Base-by-base conservation (phyloP, 1,140 invertebrate species). In the Chionoecetes opilio region DNA sequence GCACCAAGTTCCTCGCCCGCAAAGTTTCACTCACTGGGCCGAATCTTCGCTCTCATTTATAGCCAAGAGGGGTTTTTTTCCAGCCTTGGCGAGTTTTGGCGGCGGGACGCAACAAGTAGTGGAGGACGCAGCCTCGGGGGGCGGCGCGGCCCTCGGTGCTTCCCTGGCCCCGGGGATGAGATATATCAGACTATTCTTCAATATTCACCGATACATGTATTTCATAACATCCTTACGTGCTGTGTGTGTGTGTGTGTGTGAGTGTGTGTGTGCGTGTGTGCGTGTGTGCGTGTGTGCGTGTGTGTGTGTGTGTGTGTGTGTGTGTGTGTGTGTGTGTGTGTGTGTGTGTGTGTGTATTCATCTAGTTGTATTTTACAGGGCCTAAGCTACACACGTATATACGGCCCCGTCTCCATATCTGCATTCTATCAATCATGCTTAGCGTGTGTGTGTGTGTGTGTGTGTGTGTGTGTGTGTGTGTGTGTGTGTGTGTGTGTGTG, bases 381-480 rank as follows among this genome's bases (percentile, higher is more conserved):
- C 46, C 46, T 53, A 53, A 2, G 46, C 46, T 53, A 53, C 9
- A 53, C 21, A 14, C 21, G 46, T 53, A 17, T 53, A n/a, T n/a
- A n/a, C n/a, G 9, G 2, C 21, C 46, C 46, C 21, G 46, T 53
- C 9, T 53, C 21, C 46, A 3, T 53, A 3, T 53, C 46, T 53
- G 21, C 21, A 53, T 53, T 53, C 21, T 8, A n/a, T n/a, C 29
- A 84, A 29, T 26, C 29, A n/a, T 84, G 21, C 9, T 31, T 14
- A n/a, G 86, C 37, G 86, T 88, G 86, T 88, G 86, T 88, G 86
- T 88, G 86, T 88, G 86, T 37, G 86, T 88, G 86, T 88, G 86
- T 88, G 86, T 88, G 86, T 88, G 86, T 88, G 86, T 88, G 86
- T 88, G 86, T 88, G 86, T 88, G 86, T 88, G 86, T 88, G 86